These are phyloP conservation scores for Halichoerus grypus DNA, from an alignment of 2,113 vertebrate species.

Conservation along the genomic window DNA sequence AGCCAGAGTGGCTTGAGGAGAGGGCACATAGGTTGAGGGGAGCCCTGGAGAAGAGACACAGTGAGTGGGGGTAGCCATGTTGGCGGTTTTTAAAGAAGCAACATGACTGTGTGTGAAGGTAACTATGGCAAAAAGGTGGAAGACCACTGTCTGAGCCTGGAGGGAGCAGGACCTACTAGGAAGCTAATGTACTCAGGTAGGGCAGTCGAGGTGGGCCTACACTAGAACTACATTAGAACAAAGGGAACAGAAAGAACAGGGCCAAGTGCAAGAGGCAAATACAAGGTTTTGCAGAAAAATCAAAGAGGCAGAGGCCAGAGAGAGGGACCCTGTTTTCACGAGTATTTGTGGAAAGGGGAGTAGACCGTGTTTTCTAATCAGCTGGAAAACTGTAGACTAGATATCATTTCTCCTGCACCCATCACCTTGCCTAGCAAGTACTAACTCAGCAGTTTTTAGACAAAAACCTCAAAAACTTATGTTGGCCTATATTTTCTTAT, in stretches of 20 bases:
- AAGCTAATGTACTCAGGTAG: background rate
- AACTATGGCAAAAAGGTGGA: background rate
- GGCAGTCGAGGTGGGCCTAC: background rate
- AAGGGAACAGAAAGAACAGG: background rate
- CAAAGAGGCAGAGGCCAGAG: background rate
- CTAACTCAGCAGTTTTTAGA: background rate
- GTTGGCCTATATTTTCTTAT: background rate
- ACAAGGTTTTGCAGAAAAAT: background rate
- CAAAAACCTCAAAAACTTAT: background rate
- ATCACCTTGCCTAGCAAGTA: background rate
- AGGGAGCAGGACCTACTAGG: background rate
- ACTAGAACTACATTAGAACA: background rate
- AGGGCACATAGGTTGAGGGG: background rate
- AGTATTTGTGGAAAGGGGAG: background rate
- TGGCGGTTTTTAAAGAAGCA: background rate
- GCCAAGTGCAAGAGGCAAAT: background rate
- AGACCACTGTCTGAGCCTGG: background rate
- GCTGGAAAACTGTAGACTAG: background rate
- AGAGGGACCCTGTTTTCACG: background rate
- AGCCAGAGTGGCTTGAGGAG: too few relatives aligned
- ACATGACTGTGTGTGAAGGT: background rate
- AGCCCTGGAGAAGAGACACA: background rate
- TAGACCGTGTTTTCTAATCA: background rate
- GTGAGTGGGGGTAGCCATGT: too few relatives aligned
- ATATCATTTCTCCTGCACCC: background rate